A percentile compares a stretch with the other conserved stretches of the same genome.
Conservation (phyloP, 2,888 invertebrate species). For the Trachelus troglodyta region DNA sequence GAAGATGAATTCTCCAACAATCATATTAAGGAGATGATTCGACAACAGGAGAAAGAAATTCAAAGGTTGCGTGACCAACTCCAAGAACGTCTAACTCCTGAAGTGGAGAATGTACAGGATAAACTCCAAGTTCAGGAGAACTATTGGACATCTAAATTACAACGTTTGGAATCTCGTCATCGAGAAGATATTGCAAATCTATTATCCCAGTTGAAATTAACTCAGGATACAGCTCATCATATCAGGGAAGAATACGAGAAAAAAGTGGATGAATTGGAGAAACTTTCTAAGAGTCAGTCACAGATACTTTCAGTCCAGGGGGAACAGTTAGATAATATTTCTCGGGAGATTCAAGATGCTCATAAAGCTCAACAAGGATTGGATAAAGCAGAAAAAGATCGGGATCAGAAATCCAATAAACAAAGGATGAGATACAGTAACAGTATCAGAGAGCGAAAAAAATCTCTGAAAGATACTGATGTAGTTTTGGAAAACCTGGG, state of each 20-base stretch:
- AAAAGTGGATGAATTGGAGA: constrained; percentile 53
- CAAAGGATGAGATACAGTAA: background rate
- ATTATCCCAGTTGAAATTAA: constrained; percentile 50
- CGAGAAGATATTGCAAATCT: constrained; percentile 55
- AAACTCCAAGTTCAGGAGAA: constrained; percentile 55
- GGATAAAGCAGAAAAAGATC: background rate
- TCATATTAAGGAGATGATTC: constrained; percentile 66
- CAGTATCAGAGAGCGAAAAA: background rate
- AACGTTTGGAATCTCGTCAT: constrained; percentile 54
- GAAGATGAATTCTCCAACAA: constrained; percentile 63
- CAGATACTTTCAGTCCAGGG: constrained; percentile 48
- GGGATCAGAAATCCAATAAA: background rate
- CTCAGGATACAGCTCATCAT: constrained; percentile 45
- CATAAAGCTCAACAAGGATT: background rate
- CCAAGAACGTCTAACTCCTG: constrained; percentile 61
- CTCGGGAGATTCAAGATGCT: constrained; percentile 27
- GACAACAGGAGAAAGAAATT: constrained; percentile 70
- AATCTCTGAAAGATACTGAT: constrained; percentile 4
- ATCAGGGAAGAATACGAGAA: constrained; percentile 53
- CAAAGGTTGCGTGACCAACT: constrained; percentile 67
- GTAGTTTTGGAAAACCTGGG: constrained; percentile 19
- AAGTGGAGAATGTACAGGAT: constrained; percentile 49
- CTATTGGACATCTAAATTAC: constrained; percentile 59
- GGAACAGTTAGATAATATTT: constrained; percentile 41
- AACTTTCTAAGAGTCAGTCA: constrained; percentile 47